A percentile compares a stretch with the other conserved stretches of the same genome.
These are phyloP conservation scores for Notiomystis cincta DNA, from an alignment of 2,113 vertebrate genomes.

Conservation along the genomic window DNA sequence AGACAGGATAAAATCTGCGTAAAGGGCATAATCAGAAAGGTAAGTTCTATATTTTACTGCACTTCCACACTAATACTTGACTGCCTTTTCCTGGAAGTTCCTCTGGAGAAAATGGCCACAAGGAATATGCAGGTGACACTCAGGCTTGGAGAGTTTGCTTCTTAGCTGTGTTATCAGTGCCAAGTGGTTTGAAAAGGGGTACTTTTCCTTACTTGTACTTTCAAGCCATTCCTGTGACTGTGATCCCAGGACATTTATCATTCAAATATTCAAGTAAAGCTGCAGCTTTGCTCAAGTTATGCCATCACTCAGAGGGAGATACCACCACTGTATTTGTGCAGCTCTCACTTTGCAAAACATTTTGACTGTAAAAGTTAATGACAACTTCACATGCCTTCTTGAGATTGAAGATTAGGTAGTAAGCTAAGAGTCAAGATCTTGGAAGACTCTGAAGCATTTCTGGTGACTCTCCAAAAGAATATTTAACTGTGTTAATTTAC, in stretches of 20 bases:
- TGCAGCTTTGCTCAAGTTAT: neutral
- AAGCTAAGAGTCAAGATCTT: neutral
- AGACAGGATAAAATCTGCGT: neutral
- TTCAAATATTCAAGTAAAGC: neutral
- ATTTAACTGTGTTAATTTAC: neutral
- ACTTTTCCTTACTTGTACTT: neutral
- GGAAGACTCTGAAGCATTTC: neutral
- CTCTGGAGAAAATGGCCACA: neutral
- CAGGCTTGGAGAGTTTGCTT: neutral
- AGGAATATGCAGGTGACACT: neutral
- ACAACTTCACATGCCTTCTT: neutral
- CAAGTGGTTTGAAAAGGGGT: neutral
- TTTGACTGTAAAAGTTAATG: neutral
- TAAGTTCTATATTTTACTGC: neutral
- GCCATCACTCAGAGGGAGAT: neutral
- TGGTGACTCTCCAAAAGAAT: neutral
- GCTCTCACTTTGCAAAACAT: neutral
- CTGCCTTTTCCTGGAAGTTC: neutral
- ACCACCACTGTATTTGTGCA: neutral
- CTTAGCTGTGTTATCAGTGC: neutral
- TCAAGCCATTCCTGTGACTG: neutral
- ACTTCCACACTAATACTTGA: neutral
- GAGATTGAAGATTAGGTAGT: neutral
- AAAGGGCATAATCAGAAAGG: neutral
- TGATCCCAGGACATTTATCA: neutral